These are phyloP conservation scores for Ceyx margarethae DNA, from an alignment of 2,113 vertebrate genomes.

Conservation along the genomic window DNA sequence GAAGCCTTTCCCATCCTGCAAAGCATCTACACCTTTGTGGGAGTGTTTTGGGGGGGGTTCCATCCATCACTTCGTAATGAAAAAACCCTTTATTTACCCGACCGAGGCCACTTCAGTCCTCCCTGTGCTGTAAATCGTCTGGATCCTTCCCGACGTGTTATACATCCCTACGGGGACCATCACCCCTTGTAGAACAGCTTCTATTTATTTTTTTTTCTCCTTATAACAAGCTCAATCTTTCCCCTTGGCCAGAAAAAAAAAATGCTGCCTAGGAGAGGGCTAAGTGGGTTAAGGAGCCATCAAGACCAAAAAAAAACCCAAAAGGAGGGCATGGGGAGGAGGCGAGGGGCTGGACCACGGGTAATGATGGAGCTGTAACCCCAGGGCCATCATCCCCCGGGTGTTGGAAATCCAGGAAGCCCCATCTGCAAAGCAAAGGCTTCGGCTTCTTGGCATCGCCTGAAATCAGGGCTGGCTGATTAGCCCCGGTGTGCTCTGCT, in stretches of 20 bases:
- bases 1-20: not conserved
- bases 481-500: not conserved
- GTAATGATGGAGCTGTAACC: not conserved
- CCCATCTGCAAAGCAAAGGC: not conserved
- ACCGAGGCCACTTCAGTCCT: not conserved
- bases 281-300: constrained; percentile 34
- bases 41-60: not conserved
- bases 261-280: not conserved
- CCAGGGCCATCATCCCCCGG: not conserved
- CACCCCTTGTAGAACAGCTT: not conserved
- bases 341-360: not conserved
- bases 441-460: not conserved
- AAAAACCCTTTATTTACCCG: not conserved
- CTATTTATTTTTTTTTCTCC: not conserved
- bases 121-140: fast-evolving
- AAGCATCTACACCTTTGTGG: not conserved
- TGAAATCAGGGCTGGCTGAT: not conserved
- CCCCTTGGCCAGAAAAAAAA: not conserved
- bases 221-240: not conserved
- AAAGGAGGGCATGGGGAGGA: not conserved
- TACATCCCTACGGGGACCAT: not conserved
- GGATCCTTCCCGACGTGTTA: not conserved
- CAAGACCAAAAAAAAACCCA: not conserved
- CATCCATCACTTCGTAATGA: not conserved
- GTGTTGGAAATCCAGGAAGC: not conserved